Evolutionary conservation across 2,888 invertebrate species (phyloP).

Genomic region (Acrocyrtus sp.): DNA sequence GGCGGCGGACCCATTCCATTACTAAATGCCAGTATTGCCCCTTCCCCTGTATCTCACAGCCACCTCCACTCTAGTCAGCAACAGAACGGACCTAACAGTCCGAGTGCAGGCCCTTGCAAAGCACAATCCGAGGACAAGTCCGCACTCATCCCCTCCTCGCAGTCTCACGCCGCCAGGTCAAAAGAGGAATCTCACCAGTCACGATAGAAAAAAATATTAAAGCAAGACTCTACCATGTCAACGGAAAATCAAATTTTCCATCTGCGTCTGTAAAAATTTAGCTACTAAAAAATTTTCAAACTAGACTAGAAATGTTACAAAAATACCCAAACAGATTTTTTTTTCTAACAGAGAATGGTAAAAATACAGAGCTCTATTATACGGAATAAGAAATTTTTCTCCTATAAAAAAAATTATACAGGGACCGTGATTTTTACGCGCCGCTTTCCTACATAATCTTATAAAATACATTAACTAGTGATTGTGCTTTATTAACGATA

Average conservation of each 20-base stretch:
- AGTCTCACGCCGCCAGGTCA: conserved; percentile 26
- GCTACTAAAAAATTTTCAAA: background rate
- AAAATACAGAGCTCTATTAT: no score
- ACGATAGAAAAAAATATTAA: background rate
- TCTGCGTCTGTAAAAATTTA: background rate
- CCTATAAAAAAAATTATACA: no score
- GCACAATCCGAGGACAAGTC: conserved; percentile 32
- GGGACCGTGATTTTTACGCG: no score
- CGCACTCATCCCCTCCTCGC: conserved; percentile 13
- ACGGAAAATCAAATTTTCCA: background rate
- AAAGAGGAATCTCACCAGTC: conserved; percentile 43
- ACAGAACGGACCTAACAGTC: conserved; percentile 60
- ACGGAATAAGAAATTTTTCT: no score
- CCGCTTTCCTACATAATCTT: no score
- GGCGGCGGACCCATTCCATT: conserved; percentile 54
- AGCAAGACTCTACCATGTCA: no score
- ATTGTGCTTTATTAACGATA: no score
- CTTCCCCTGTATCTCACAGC: conserved; percentile 50
- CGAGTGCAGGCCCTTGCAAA: conserved; percentile 45
- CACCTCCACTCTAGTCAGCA: conserved; percentile 61
- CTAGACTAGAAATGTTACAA: background rate
- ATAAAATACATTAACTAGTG: no score
- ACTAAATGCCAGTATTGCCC: conserved; percentile 50
- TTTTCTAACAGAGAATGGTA: background rate
- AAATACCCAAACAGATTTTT: background rate